Evolutionary conservation across 2,113 vertebrate genomes (phyloP), one percentile per base, ranked within the genome.

Genomic region (Limnothrissa miodon): DNA sequence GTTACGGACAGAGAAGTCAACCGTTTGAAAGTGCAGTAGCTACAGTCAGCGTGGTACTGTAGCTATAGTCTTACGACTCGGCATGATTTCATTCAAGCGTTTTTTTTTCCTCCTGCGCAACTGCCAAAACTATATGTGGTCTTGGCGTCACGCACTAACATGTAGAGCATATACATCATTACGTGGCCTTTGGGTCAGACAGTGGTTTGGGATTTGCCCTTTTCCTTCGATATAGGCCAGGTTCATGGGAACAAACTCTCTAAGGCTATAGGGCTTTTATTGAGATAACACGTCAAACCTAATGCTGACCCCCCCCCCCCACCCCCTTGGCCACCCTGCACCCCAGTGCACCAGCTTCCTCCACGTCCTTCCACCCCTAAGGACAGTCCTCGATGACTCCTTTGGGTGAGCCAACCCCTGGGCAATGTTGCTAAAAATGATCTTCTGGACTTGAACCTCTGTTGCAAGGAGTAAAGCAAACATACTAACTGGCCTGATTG

Each of bases 191-290:
- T 70, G 1, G 10, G 11, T 29, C 4, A 29, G 29, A 70, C 66
- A 74, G 66, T 5, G 25, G 1, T 74, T 39, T 29, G 66, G 66
- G 66, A 74, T 36, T 74, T 36, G 66, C 13, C 66, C 62, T 70
- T 29, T 29, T 70, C 62, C 62, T 70, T 70, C 36, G 33, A 29
- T 13, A 15, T 15, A 70, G 62, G 29, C 62, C 62, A 36, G 23
- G 39, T 46, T 2, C 80, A 81, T 42, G 39, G 81, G 84, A 85
- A 84, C 23, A 51, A 7, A 78, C 23, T 85, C 23, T 85, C 45
- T 79, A 45, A 78, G 45, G 70, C 46, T 78, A 45, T 19, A 42
- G 29, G 39, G 66, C 17, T 74, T 66, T 10, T 74, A 66, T 15
- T 36, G 66, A 36, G 66, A 70, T 70, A 36, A 36, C 66, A 5